A percentile compares a stretch with the other conserved stretches of the same genome.
phyloP scores from a whole-genome alignment of 2,797 vertebrate genomes.

The Trichosurus vulpecula region DNA sequence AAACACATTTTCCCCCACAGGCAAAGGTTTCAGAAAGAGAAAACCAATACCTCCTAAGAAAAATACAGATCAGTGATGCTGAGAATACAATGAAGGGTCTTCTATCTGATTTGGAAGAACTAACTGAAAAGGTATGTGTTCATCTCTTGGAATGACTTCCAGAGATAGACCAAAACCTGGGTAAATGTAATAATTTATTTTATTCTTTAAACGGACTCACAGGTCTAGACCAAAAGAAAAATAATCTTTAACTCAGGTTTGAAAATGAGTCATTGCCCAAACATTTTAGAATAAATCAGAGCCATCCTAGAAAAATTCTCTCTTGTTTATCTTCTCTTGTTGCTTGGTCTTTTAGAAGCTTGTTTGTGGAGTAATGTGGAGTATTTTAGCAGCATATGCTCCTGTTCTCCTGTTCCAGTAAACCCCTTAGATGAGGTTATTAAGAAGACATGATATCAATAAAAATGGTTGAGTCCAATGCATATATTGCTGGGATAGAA shows the following conservation, averaged over 20 bases:
- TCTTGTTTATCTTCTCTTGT: not conserved
- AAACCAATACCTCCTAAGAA: slow-evolving; percentile 86
- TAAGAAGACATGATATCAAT: not conserved
- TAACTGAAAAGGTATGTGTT: slow-evolving; percentile 88
- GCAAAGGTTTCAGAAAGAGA: slow-evolving; percentile 88
- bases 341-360: slow-evolving; percentile 42
- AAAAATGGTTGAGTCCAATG: not conserved
- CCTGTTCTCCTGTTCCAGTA: not conserved
- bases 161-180: not conserved
- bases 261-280: slow-evolving; percentile 34
- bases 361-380: not conserved
- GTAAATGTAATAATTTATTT: not conserved
- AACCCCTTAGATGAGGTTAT: not conserved
- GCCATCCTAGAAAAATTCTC: not conserved
- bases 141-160: slow-evolving; percentile 21
- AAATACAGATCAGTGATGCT: slow-evolving; percentile 84
- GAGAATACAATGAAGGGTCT: slow-evolving; percentile 84
- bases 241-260: slow-evolving; percentile 23
- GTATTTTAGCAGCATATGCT: not conserved
- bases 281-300: slow-evolving; percentile 54
- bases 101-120: slow-evolving; percentile 83
- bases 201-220: not conserved
- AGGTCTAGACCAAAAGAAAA: not conserved
- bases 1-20: slow-evolving; percentile 79
- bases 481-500: slow-evolving; percentile 18